Conservation (phyloP, 2,113 vertebrate genomes). For the Ochotona curzoniae region DNA sequence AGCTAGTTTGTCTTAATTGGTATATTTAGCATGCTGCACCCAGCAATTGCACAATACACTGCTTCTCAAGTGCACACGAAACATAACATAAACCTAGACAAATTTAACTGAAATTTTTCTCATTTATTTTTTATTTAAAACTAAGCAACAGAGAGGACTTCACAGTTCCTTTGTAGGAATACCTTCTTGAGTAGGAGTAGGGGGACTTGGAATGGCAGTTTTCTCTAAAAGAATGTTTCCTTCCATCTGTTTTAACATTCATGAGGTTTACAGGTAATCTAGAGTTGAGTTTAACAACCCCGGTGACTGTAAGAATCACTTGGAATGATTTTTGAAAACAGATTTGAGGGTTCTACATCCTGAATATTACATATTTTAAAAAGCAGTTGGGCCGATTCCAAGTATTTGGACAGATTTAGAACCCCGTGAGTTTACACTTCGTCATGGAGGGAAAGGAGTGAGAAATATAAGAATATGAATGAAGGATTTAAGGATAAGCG, state of each 20-base stretch:
- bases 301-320: neutral
- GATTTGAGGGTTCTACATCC: neutral
- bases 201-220: neutral
- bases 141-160: neutral
- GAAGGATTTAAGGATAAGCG: slow-evolving; percentile 1
- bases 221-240: neutral
- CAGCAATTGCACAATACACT: neutral
- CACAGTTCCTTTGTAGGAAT: neutral
- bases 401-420: slow-evolving; percentile 29
- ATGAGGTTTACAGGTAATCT: slow-evolving; percentile 24
- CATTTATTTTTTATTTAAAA: slow-evolving; percentile 47
- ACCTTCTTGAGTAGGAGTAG: neutral
- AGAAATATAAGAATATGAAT: slow-evolving; percentile 28
- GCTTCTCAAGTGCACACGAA: neutral
- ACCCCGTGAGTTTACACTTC: slow-evolving; percentile 45
- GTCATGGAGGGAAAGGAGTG: neutral
- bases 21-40: neutral
- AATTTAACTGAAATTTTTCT: slow-evolving; percentile 1
- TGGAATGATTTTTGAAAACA: slow-evolving; percentile 23
- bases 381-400: slow-evolving; percentile 18
- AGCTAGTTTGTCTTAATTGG: neutral
- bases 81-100: slow-evolving; percentile 29
- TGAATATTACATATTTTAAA: slow-evolving; percentile 39
- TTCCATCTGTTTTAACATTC: slow-evolving; percentile 10
- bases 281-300: slow-evolving; percentile 33